phyloP scores from a whole-genome alignment of 2,888 invertebrate species.

The Drosophila villosipedis region DNA sequence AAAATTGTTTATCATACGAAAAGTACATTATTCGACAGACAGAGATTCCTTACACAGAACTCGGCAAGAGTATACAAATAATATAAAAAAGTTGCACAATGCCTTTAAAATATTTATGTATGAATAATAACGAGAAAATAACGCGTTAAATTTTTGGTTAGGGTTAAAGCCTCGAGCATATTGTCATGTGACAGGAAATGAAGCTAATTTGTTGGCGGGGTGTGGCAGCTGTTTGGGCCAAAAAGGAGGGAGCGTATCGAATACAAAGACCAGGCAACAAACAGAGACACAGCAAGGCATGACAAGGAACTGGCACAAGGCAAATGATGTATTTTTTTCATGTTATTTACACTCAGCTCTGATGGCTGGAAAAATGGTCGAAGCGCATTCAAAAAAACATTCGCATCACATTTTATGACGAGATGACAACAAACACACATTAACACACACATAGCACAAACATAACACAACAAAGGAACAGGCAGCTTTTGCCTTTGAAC shows the following conservation, averaged over 20 bases:
- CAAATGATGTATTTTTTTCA: constrained; percentile 15
- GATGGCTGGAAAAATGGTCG: constrained; percentile 33
- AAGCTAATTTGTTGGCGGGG: constrained; percentile 78
- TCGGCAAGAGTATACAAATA: constrained; percentile 8
- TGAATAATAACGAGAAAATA: constrained; percentile 34
- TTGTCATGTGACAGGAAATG: constrained; percentile 77
- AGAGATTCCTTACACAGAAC: neutral
- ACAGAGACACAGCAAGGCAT: constrained; percentile 31
- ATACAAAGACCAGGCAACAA: constrained; percentile 23
- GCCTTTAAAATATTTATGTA: constrained; percentile 41
- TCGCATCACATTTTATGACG: constrained; percentile 69
- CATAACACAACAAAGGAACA: constrained; percentile 53
- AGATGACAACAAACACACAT: constrained; percentile 40
- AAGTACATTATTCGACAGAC: neutral
- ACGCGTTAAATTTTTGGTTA: constrained; percentile 54
- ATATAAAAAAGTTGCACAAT: constrained; percentile 11
- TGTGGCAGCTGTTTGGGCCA: constrained; percentile 54
- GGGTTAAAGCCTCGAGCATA: constrained; percentile 63
- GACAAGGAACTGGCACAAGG: constrained; percentile 25
- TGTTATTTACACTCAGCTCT: constrained; percentile 38
- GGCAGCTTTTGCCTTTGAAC: constrained; percentile 63
- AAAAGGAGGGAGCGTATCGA: constrained; percentile 25
- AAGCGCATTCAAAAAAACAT: constrained; percentile 43
- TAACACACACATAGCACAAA: constrained; percentile 39
- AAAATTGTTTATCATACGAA: neutral